Evolutionary conservation across 2,888 invertebrate genomes (phyloP).

Genomic region (Bedellia somnulentella): DNA sequence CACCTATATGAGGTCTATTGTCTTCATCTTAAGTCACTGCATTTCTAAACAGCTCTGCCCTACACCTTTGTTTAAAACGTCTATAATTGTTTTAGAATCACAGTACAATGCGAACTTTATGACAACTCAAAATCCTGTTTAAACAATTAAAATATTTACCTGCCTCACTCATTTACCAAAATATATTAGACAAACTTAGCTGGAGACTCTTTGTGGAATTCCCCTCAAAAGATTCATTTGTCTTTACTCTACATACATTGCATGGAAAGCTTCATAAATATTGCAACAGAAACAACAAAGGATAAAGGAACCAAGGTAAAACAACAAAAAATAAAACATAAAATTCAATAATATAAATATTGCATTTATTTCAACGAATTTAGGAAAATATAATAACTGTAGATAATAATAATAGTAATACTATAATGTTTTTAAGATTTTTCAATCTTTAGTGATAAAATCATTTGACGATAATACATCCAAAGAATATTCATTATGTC

Average conservation of each 20-base stretch:
- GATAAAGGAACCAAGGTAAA: conserved; percentile 45
- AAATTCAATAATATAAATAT: conserved; percentile 61
- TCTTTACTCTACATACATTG: not conserved
- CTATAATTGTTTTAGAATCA: conserved; percentile 35
- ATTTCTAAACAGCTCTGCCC: too few relatives aligned
- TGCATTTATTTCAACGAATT: conserved; percentile 63
- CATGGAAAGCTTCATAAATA: not conserved
- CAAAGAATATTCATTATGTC: conserved; percentile 38
- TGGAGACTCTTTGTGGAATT: conserved; percentile 17
- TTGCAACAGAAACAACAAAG: conserved; percentile 28
- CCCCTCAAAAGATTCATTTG: conserved; percentile 9
- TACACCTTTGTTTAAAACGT: not conserved
- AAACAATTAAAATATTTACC: conserved; percentile 17
- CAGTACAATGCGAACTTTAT: conserved; percentile 25
- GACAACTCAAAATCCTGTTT: conserved; percentile 18
- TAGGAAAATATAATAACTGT: conserved; percentile 58
- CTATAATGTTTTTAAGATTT: conserved; percentile 55
- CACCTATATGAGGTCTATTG: too few relatives aligned
- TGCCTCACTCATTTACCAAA: conserved; percentile 28
- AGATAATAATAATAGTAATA: conserved; percentile 59
- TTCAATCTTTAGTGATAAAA: conserved; percentile 34
- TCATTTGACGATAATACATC: too few relatives aligned
- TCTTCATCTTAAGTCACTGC: too few relatives aligned
- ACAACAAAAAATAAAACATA: conserved; percentile 39
- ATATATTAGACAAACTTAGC: conserved; percentile 17